phyloP scores from a whole-genome alignment of 2,113 vertebrate species.

The Anguilla rostrata region DNA sequence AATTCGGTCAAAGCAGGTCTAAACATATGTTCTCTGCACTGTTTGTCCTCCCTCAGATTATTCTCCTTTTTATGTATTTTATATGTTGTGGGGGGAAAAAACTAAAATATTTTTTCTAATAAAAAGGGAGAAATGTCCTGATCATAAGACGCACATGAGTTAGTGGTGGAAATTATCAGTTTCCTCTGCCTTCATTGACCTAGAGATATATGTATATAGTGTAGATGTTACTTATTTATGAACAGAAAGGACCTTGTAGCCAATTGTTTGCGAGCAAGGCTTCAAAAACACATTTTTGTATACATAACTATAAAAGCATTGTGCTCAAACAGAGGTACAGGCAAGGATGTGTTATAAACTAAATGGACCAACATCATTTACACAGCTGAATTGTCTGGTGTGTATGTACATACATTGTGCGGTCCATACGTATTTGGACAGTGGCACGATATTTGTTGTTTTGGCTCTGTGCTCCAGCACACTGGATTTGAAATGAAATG shows the following conservation, averaged over 20 bases:
- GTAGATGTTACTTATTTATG: neutral
- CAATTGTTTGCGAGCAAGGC: neutral
- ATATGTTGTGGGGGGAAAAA: neutral
- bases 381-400: neutral
- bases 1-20: neutral
- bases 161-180: neutral
- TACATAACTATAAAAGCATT: conserved; percentile 5
- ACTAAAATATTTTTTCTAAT: neutral
- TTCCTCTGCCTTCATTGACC: neutral
- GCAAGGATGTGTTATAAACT: neutral
- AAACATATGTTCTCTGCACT: neutral
- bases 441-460: too few species aligned
- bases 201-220: neutral
- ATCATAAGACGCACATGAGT: neutral
- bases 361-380: neutral
- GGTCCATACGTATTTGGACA: too few species aligned
- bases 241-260: neutral
- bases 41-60: neutral
- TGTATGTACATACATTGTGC: too few species aligned
- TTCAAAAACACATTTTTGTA: conserved; percentile 20
- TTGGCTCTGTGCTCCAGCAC: too few species aligned
- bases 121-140: neutral
- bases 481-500: too few species aligned
- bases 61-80: neutral
- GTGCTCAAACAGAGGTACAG: neutral